phyloP scores from a whole-genome alignment of 2,797 vertebrate species.

The Rhinoraja longicauda region DNA sequence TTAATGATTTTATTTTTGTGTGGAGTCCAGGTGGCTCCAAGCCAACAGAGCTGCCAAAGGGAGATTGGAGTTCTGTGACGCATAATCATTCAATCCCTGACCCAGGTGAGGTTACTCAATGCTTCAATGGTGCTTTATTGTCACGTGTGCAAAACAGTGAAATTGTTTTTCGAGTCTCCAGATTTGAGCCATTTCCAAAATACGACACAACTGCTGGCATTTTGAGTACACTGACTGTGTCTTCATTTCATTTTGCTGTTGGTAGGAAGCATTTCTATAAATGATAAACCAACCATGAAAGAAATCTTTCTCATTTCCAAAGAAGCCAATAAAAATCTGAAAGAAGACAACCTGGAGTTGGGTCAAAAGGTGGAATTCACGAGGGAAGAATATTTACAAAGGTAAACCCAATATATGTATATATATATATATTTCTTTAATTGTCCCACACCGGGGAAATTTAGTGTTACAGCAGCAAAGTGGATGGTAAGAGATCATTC shows the following conservation, averaged over 20 bases:
- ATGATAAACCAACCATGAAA: neutral
- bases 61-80: neutral
- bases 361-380: slow-evolving; percentile 31
- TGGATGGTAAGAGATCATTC: too few relatives aligned
- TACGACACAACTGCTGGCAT: neutral
- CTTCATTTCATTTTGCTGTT: neutral
- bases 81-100: neutral
- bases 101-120: neutral
- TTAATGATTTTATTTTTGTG: neutral
- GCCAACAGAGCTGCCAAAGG: neutral
- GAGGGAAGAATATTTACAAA: slow-evolving; percentile 38
- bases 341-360: slow-evolving; percentile 8
- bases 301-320: neutral
- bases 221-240: neutral
- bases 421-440: too few relatives aligned
- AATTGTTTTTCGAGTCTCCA: too few relatives aligned
- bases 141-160: too few relatives aligned
- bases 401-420: too few relatives aligned
- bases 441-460: too few relatives aligned
- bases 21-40: neutral
- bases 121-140: neutral
- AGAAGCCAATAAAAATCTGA: neutral
- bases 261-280: neutral
- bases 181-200: too few relatives aligned
- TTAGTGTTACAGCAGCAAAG: too few relatives aligned